Evolutionary conservation across 2,113 vertebrate genomes (phyloP).

Genomic region (Patagioenas fasciata): DNA sequence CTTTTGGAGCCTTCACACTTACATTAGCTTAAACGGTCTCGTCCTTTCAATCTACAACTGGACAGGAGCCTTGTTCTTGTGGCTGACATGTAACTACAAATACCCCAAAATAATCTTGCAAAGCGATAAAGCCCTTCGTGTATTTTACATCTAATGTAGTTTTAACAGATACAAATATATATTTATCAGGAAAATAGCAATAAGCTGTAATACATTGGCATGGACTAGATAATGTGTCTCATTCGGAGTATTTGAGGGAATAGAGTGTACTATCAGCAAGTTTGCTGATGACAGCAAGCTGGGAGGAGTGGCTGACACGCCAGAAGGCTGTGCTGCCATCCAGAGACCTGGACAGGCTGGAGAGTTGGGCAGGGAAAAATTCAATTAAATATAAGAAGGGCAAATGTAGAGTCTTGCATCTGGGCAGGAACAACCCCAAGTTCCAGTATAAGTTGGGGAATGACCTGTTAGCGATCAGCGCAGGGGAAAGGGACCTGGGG

Average conservation of each 20-base stretch:
- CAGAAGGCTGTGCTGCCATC: too few species aligned
- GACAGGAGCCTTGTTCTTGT: neutral
- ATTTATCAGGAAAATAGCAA: neutral
- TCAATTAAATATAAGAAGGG: too few species aligned
- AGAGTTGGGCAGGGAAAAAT: too few species aligned
- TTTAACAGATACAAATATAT: neutral
- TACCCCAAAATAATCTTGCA: neutral
- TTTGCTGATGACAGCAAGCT: too few species aligned
- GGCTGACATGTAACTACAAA: neutral
- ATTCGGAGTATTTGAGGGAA: neutral
- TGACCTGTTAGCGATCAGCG: too few species aligned
- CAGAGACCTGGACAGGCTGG: too few species aligned
- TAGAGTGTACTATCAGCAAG: too few species aligned
- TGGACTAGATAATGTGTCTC: neutral
- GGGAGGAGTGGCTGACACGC: too few species aligned
- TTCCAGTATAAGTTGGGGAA: too few species aligned
- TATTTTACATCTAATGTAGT: neutral
- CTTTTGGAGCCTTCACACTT: neutral
- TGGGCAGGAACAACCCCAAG: too few species aligned
- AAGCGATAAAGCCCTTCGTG: neutral
- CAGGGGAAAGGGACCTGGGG: too few species aligned
- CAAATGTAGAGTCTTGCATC: too few species aligned
- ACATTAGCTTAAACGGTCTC: fast-evolving
- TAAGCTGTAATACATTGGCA: neutral
- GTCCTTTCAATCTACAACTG: neutral